Percentiles rank a stretch among this genome's conserved stretches.
Conservation (phyloP, 2,113 vertebrate genomes). For the Oreochromis niloticus region DNA sequence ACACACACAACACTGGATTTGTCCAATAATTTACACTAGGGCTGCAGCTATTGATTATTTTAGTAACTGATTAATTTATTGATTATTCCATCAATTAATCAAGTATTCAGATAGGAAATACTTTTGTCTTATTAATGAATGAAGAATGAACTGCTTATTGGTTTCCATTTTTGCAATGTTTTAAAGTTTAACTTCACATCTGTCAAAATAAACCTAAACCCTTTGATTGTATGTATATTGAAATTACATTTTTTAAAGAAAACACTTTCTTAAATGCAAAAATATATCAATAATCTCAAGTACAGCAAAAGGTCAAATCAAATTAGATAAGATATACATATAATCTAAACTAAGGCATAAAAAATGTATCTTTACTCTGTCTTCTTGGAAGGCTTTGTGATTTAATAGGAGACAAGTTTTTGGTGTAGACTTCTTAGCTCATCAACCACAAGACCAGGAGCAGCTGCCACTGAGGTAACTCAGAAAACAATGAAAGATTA, state of each 20-base stretch:
- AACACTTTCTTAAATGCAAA: background rate
- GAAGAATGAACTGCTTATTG: background rate
- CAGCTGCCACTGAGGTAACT: background rate
- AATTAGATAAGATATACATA: background rate
- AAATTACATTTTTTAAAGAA: fast-evolving
- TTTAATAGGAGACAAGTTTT: background rate
- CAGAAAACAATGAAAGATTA: background rate
- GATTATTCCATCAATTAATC: background rate
- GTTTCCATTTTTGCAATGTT: background rate
- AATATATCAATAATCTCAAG: background rate
- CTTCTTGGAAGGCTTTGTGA: background rate
- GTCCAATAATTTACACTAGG: background rate
- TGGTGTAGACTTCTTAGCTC: background rate
- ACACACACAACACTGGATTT: background rate
- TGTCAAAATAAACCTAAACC: background rate
- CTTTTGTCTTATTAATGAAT: background rate
- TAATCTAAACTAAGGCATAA: background rate
- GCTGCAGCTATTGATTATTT: background rate
- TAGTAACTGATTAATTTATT: background rate
- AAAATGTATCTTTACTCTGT: background rate
- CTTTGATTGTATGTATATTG: background rate
- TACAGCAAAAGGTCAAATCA: background rate
- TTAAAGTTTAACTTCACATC: background rate
- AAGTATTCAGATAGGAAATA: background rate
- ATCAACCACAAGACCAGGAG: background rate